Percentiles rank a stretch among this genome's conserved stretches.
Evolutionary conservation across 64 coral and sea anemone genomes (phyloP).

Genomic region (Dendrophyllia cribrosa): DNA sequence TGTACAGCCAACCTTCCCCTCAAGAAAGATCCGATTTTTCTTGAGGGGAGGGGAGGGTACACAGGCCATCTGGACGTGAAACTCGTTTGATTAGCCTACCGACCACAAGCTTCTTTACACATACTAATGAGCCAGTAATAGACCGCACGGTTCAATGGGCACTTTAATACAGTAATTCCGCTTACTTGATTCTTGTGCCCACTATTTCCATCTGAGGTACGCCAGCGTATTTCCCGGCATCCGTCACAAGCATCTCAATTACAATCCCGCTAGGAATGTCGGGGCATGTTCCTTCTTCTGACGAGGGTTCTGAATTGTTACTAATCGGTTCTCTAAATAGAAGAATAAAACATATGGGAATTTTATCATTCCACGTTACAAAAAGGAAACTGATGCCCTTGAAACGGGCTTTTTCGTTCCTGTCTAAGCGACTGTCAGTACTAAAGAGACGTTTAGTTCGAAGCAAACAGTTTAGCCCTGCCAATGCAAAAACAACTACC

Average conservation of each 20-base stretch:
- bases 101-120: too few species aligned
- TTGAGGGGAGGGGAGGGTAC: too few species aligned
- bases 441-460: not conserved
- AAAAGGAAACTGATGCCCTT: not conserved
- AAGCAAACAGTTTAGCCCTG: not conserved
- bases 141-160: not conserved
- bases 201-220: slow-evolving; percentile 86
- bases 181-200: slow-evolving; percentile 77
- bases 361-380: not conserved
- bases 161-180: not conserved
- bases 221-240: slow-evolving; percentile 75
- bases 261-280: slow-evolving; percentile 65
- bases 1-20: too few species aligned
- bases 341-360: not conserved
- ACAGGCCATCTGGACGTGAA: too few species aligned
- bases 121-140: too few species aligned
- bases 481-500: too few species aligned
- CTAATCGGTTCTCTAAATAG: not conserved
- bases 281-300: slow-evolving; percentile 49
- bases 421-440: too few species aligned
- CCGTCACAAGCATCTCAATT: slow-evolving; percentile 80
- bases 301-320: not conserved
- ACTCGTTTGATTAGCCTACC: too few species aligned
- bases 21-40: too few species aligned
- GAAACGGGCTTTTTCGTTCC: not conserved